A percentile compares a stretch with the other conserved stretches of the same genome.
Conservation (phyloP, 2,797 vertebrate genomes). For the Ctenosaura bakeri region DNA sequence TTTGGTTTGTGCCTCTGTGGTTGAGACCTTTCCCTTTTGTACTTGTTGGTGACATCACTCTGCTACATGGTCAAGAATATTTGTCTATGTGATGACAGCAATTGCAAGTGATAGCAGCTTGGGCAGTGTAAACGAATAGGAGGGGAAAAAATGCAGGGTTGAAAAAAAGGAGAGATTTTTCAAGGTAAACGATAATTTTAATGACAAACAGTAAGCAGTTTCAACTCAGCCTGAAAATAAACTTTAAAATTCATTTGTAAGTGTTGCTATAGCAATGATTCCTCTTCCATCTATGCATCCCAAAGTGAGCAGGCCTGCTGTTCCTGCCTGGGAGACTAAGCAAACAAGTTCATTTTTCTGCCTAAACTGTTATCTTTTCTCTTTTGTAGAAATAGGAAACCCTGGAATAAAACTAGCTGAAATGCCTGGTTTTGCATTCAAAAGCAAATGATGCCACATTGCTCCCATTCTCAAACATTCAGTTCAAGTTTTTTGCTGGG, state of each 20-base stretch:
- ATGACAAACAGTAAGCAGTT: background rate
- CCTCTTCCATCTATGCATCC: background rate
- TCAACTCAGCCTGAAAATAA: constrained; percentile 1
- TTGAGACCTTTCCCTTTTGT: background rate
- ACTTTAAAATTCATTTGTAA: background rate
- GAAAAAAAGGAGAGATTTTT: background rate
- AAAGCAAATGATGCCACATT: background rate
- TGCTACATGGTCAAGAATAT: background rate
- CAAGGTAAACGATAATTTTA: background rate
- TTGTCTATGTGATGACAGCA: background rate
- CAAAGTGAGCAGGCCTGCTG: background rate
- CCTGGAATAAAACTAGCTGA: background rate
- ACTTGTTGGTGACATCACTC: background rate
- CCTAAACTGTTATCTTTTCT: background rate
- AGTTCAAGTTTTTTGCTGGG: background rate
- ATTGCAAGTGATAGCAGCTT: background rate
- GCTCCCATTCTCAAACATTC: background rate
- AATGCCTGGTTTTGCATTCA: background rate
- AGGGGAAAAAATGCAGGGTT: background rate
- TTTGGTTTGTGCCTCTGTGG: background rate
- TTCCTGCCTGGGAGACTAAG: constrained; percentile 3
- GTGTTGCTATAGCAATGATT: background rate
- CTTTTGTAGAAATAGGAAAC: background rate
- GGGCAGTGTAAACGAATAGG: background rate
- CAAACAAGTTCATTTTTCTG: background rate